Evolutionary conservation across 2,888 invertebrate species (phyloP), one percentile per base, ranked within the genome.

Genomic region (Hedychridium roseum): DNA sequence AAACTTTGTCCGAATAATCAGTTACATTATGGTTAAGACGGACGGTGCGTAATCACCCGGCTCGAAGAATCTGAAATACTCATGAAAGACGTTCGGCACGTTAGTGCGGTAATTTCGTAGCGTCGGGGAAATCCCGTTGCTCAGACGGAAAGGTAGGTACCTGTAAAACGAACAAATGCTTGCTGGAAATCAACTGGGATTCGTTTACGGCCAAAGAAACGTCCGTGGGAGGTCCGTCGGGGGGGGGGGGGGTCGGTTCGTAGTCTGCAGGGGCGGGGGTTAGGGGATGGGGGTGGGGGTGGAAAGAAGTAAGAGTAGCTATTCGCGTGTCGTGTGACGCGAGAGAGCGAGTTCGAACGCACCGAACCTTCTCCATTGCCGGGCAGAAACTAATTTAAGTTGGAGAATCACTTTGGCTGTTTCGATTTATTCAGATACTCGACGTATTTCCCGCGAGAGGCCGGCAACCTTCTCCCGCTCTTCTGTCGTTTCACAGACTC

Each of bases 401-500:
- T 76, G 68, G 75, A 67, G 72, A 75, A 75, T 76, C 74, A 75
- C 76, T 75, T 74, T 69, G 68, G 68, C 67, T 72, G 71, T 74
- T 76, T 74, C 76, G 75, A 75, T 74, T 75, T 76, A 76, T 76
- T 76, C 74, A 74, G 72, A 76, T 74, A 68, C 71, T 68, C 61
- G 66, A 70, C 64, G 72, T 73, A 74, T 75, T 75, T 75, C 74
- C 73, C 74, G 69, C 55, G 73, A 69, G 73, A 55, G 58, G 50
- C 45, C 40, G 17, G 9, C 50, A 43, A 46, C 51, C 47, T 47
- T 52, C 39, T 15, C 47, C 30, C 6, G 15, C 14, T 27, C 47
- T 41, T 28, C 35, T 49, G 39, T 45, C 41, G 44, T 41, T 40
- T 45, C 41, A 45, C 41, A 41, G 40, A 45, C 44, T 23, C 31